Base-by-base conservation (phyloP, 2,797 vertebrate genomes). In the Etheostoma nigrum region DNA sequence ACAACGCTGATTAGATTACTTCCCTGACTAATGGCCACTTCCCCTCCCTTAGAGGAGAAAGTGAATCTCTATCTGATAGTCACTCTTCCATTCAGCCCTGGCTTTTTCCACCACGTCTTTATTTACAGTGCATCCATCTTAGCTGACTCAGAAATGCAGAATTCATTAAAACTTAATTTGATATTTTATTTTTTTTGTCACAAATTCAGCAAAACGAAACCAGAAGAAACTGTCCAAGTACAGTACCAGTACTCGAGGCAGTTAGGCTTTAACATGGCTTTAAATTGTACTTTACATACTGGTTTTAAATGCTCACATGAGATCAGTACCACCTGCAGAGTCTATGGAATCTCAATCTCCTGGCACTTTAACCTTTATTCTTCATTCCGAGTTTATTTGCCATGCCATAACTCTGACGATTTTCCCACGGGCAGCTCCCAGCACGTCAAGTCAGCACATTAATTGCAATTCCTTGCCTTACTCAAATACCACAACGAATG, bases 1-100 rank as follows among this genome's bases (percentile, higher is more conserved):
- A 88, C 92, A 90, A 83, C 89, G 88, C 83, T 93, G 89, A 94
- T 93, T 92, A 90, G 88, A 91, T 93, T 93, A 91, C 85, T 78
- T 86, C 85, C 79, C 82, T 93, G 92, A 93, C 92, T 92, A 94
- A 93, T 92, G 91, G 85, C 83, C 70, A 80, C 89, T 90, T 92
- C 88, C 84, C 91, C 91, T 92, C 92, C 92, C 87, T 86, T 49
- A 75, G 81, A 89, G 79, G 83, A 83, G 80, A 87, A 86, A 88
- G 90, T 84, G 90, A 91, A 92, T 94, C 91, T 93, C 93, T 92
- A 91, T 93, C 88, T 89, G 82, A 91, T 87, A 82, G 81, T 86
- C 87, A 83, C 74, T 91, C 80, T 85, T 90, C 85, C 90, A 81
- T 92, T 76, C 82, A 89, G 86, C 59, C 67, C 51, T 11, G 59